These are phyloP conservation scores for Scartelaos histophorus DNA, from an alignment of 2,113 vertebrate species.

Conservation along the genomic window DNA sequence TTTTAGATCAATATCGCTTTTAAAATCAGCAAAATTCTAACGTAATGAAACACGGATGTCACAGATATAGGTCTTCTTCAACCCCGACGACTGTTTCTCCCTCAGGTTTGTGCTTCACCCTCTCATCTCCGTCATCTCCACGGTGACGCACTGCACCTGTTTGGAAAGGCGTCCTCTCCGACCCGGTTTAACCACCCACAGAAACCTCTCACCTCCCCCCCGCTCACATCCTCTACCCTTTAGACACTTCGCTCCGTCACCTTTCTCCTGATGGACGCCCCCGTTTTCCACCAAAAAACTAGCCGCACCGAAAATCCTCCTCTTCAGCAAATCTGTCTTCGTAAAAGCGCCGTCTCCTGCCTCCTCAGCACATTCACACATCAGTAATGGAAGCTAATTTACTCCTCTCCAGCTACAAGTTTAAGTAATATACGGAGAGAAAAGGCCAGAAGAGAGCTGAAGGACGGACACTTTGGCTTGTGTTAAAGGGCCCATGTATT, in stretches of 20 bases:
- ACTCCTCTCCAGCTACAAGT: conserved; percentile 22
- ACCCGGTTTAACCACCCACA: conserved; percentile 55
- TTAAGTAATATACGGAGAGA: conserved; percentile 39
- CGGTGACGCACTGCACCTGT: conserved; percentile 55
- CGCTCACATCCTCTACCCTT: conserved; percentile 59
- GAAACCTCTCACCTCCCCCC: conserved; percentile 40
- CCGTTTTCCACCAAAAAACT: neutral
- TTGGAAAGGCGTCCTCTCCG: conserved; percentile 52
- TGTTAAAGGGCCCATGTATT: neutral
- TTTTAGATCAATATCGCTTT: no score
- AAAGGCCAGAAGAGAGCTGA: conserved; percentile 27
- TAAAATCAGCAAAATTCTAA: no score
- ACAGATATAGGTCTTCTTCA: no score
- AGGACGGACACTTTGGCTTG: conserved; percentile 47
- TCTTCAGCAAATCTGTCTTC: conserved; percentile 56
- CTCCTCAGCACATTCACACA: conserved; percentile 46
- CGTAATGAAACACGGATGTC: no score
- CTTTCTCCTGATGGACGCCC: conserved; percentile 29
- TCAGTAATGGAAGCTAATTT: conserved; percentile 57
- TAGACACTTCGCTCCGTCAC: conserved; percentile 48
- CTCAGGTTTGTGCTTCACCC: neutral
- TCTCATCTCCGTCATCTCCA: conserved; percentile 22
- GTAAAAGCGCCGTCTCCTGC: conserved; percentile 26
- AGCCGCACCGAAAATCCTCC: conserved; percentile 22
- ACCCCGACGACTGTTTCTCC: no score